These are phyloP conservation scores for Erethizon dorsatum DNA, from an alignment of 2,797 vertebrate genomes.

Conservation along the genomic window DNA sequence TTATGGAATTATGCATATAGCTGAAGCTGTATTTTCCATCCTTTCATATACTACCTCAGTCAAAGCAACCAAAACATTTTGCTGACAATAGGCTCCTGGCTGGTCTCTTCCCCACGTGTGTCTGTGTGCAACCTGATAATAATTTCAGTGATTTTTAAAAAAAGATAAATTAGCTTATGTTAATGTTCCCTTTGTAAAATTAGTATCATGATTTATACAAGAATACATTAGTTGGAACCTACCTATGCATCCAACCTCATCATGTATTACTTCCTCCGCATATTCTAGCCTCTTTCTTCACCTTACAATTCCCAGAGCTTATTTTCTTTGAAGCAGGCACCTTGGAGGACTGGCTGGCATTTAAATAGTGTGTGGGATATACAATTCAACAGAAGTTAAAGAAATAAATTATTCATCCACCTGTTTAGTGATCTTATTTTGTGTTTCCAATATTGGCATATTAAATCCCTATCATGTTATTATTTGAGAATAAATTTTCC, in stretches of 20 bases:
- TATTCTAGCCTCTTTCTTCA: not conserved
- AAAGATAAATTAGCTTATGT: not conserved
- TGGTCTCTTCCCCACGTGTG: not conserved
- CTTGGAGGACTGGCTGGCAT: not conserved
- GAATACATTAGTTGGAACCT: not conserved
- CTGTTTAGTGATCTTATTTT: not conserved
- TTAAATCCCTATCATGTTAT: not conserved
- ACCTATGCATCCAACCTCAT: not conserved
- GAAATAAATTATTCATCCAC: not conserved
- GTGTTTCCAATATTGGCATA: not conserved
- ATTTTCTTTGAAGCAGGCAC: not conserved
- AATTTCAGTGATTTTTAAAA: not conserved
- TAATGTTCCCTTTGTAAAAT: not conserved
- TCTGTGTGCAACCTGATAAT: not conserved
- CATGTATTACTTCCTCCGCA: not conserved
- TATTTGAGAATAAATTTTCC: conserved; percentile 47
- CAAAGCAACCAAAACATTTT: not conserved
- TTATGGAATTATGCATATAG: not conserved
- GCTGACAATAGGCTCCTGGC: not conserved
- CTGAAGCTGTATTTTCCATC: not conserved
- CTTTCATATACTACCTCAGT: rapidly evolving
- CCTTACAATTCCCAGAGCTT: not conserved
- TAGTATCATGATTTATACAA: not conserved
- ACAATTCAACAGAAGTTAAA: not conserved
- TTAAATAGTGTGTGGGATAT: not conserved